Base-by-base conservation (phyloP, 2,888 invertebrate species). In the Cerastis leucographa region DNA sequence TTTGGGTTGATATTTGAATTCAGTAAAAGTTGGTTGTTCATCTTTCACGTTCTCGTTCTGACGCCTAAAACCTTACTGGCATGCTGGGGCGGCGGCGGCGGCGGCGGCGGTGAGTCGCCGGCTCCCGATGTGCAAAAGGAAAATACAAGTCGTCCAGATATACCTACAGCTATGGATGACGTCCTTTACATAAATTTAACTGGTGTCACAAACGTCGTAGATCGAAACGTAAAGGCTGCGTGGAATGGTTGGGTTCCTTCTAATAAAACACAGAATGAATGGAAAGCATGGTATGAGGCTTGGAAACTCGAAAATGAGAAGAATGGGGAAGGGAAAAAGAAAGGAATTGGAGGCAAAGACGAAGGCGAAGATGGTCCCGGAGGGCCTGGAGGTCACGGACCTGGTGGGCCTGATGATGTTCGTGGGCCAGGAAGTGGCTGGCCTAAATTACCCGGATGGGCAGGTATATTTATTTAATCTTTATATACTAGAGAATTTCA, bases 171-270 rank as follows among this genome's bases (percentile, higher is more conserved):
- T n/a, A 35, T 54, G 25, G 74, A 76, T 64, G 54, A 56, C 4
- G 0, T 0, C 3, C 0, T 25, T 0, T 0, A 2, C 0, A 5
- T 9, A 59, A 51, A 80, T 29, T 9, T 80, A 7, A 56, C 49
- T 2, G 22, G 19, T 35, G 1, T 71, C 8, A 22, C 0, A 14
- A 11, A 35, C 14, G 0, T 3, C 35, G 0, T 62, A 14, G 66
- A 80, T 0, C 49, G 67, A 49, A 74, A 51, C 17, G 0, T 25
- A 44, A 0, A 0, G 0, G 0, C 9, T 12, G 42, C 46, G 4
- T 74, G 61, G 74, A 4, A 11, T 12, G 80, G 80, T 8, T 80
- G 80, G 80, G 1, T 9, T 5, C 70, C 71, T 22, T 4, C 42
- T 7, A 0, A 19, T 0, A 0, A 14, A 0, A 62, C 8, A 2